phyloP scores from a whole-genome alignment of 1,140 invertebrate species.

The Drosophila nigrodunni region DNA sequence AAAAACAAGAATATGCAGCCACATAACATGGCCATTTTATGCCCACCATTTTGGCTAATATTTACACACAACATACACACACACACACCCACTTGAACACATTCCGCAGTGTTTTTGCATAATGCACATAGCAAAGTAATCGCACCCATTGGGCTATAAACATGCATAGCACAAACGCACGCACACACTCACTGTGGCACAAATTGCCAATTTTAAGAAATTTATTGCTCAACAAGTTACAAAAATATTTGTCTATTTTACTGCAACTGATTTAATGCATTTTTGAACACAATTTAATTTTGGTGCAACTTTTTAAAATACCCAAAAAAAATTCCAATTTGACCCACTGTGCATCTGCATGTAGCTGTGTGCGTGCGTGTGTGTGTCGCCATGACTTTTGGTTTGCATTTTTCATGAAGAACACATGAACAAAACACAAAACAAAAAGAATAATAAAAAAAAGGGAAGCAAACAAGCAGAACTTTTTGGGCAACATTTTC shows the following conservation, averaged over 20 bases:
- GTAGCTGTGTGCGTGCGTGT: background rate
- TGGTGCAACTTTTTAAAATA: too few relatives aligned
- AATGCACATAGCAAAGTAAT: conserved; percentile 49
- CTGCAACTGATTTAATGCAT: too few relatives aligned
- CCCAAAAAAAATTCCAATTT: too few relatives aligned
- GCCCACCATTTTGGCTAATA: conserved; percentile 40
- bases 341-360: conserved; percentile 10
- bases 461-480: conserved; percentile 11
- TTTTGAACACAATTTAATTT: too few relatives aligned
- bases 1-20: background rate
- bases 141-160: conserved; percentile 50
- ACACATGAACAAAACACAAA: conserved; percentile 16
- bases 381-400: conserved; percentile 42
- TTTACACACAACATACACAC: conserved; percentile 24
- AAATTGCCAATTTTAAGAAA: too few relatives aligned
- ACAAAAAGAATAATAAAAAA: background rate
- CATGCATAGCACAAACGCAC: conserved; percentile 9
- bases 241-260: too few relatives aligned
- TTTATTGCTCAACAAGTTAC: too few relatives aligned
- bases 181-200: background rate
- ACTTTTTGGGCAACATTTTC: conserved; percentile 40
- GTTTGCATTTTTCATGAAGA: conserved; percentile 50
- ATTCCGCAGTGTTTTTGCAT: conserved; percentile 44
- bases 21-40: conserved; percentile 30
- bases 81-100: background rate